Conservation (phyloP, 2,113 vertebrate species). For the Cardinalis cardinalis region DNA sequence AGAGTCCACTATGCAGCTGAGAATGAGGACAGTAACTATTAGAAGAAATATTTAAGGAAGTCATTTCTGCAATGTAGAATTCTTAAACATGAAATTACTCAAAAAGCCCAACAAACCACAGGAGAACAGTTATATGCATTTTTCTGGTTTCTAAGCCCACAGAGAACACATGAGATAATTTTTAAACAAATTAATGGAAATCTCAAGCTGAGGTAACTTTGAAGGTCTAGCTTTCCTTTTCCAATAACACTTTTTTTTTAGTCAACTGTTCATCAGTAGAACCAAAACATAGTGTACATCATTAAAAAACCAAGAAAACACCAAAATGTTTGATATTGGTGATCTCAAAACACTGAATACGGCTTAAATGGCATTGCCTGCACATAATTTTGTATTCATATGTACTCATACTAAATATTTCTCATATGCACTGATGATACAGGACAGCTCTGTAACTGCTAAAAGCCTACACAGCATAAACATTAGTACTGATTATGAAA, state of each 20-base stretch:
- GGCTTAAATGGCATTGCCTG: background rate
- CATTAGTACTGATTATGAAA: background rate
- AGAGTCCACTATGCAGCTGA: background rate
- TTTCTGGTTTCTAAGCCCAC: background rate
- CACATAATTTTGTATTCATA: background rate
- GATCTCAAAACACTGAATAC: background rate
- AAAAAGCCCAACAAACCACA: background rate
- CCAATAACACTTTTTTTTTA: background rate
- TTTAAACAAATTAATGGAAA: background rate
- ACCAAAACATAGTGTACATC: background rate
- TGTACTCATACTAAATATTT: background rate
- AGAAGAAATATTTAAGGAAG: background rate
- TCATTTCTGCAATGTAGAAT: background rate
- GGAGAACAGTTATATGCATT: background rate
- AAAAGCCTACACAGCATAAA: background rate
- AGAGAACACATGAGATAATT: fast-evolving
- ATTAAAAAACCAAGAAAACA: background rate
- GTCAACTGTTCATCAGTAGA: background rate
- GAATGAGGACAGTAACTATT: fast-evolving
- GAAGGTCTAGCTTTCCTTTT: background rate
- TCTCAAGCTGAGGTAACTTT: background rate
- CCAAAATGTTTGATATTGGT: background rate
- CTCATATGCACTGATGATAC: background rate
- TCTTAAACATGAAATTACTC: background rate
- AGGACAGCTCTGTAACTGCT: background rate